These are phyloP conservation scores for Psittacara wagleri DNA, from an alignment of 2,113 vertebrate species.

Conservation along the genomic window DNA sequence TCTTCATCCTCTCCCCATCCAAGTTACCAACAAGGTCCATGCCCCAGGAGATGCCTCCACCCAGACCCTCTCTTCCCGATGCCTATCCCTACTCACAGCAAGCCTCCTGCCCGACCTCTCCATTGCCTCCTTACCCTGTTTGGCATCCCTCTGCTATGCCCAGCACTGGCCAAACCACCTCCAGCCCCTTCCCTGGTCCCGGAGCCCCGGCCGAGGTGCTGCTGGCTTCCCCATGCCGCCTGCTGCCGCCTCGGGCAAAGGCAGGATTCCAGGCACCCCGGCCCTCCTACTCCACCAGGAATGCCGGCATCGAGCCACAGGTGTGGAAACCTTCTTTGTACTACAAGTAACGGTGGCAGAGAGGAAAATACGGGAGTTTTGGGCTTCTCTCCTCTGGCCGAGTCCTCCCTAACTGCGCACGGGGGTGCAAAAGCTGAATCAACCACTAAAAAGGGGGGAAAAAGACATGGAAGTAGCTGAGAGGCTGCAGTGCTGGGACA, in stretches of 20 bases:
- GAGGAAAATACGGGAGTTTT: neutral
- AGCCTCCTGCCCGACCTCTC: slow-evolving; percentile 74
- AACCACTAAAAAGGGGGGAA: too few species aligned
- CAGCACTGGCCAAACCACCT: slow-evolving; percentile 46
- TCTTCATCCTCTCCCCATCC: slow-evolving; percentile 88
- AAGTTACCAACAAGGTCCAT: slow-evolving; percentile 79
- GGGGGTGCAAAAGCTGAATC: neutral
- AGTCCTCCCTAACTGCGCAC: neutral
- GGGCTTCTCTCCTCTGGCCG: neutral
- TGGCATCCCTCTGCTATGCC: slow-evolving; percentile 69
- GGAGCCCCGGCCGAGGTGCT: slow-evolving; percentile 49
- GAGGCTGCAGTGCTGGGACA: neutral
- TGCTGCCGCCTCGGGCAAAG: slow-evolving; percentile 79
- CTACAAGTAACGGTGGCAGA: slow-evolving; percentile 70
- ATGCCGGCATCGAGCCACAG: slow-evolving; percentile 90
- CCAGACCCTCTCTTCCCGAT: slow-evolving; percentile 72
- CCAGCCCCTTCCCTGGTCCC: slow-evolving; percentile 57
- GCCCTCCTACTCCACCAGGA: slow-evolving; percentile 92
- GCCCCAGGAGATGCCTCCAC: slow-evolving; percentile 79
- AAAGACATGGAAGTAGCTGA: neutral
- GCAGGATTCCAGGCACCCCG: slow-evolving; percentile 83
- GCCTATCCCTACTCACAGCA: slow-evolving; percentile 67
- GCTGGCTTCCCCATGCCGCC: slow-evolving; percentile 77
- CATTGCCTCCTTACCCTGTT: slow-evolving; percentile 64
- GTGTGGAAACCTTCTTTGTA: slow-evolving; percentile 96